A percentile compares a stretch with the other conserved stretches of the same genome.
These are phyloP conservation scores for Marcusenius ussheri DNA, from an alignment of 2,113 vertebrate species.

Conservation along the genomic window DNA sequence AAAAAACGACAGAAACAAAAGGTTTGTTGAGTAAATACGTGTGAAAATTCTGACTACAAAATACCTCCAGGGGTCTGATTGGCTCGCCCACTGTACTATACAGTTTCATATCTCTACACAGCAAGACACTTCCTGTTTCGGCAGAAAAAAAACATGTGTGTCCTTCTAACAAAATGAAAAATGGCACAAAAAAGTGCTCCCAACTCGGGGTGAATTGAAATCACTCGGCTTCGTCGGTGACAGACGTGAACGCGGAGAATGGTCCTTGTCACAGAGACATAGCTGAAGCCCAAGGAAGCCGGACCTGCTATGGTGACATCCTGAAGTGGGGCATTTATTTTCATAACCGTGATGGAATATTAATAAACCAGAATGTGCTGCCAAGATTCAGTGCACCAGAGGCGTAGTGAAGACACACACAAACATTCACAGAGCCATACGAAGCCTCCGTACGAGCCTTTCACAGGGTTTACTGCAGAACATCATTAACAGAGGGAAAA, in stretches of 20 bases:
- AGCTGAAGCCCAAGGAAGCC: neutral
- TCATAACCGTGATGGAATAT: slow-evolving; percentile 12
- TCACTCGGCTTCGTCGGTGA: slow-evolving; percentile 20
- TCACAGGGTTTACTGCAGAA: neutral
- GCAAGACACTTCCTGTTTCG: slow-evolving; percentile 45
- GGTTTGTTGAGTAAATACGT: slow-evolving; percentile 65
- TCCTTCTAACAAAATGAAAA: slow-evolving; percentile 4
- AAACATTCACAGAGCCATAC: neutral
- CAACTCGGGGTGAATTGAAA: neutral
- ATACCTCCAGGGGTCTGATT: slow-evolving; percentile 53
- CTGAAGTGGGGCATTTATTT: slow-evolving; percentile 14
- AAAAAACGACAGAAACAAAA: slow-evolving; percentile 49
- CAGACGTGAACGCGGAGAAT: slow-evolving; percentile 28
- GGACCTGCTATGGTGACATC: slow-evolving; percentile 6
- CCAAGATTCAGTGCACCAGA: slow-evolving; percentile 7
- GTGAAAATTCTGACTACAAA: slow-evolving; percentile 52
- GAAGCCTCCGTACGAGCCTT: neutral
- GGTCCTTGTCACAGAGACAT: slow-evolving; percentile 9
- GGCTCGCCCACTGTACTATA: slow-evolving; percentile 39
- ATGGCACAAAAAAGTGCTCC: neutral
- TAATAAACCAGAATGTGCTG: slow-evolving; percentile 18
- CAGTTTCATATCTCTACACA: slow-evolving; percentile 34
- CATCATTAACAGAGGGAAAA: neutral
- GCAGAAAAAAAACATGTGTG: slow-evolving; percentile 3
- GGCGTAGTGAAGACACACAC: neutral